Base-by-base conservation (phyloP, 2,113 vertebrate genomes). In the Petroica traversi region DNA sequence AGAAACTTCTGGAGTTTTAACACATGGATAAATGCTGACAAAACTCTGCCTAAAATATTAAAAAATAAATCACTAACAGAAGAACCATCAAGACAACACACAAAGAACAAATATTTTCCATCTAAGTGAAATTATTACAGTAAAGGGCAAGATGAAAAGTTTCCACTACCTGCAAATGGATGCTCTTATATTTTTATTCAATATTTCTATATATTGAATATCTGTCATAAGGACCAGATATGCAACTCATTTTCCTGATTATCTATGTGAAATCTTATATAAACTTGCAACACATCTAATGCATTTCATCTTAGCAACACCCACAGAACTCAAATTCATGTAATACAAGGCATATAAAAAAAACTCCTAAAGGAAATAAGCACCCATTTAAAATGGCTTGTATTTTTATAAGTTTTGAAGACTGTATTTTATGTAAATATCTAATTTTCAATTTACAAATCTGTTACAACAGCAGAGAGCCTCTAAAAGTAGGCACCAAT, bases 381-480 rank as follows among this genome's bases (percentile, higher is more conserved):
- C 1, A 54, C 3, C 12, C 19, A 58, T 58, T 79, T 58, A 0
- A 48, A 62, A 49, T 7, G 0, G 10, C 24, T 58, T 54, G 6
- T 17, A 12, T 38, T 72, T 20, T 63, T 24, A 31, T 19, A 5
- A 15, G 22, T 83, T 43, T 74, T 58, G 12, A 11, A 69, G 41
- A 52, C 8, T 34, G 9, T 5, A 23, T 55, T 77, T 85, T 59
- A 41, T 25, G 40, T 16, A 66, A 36, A 4, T 34, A 54, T 8
- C 31, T 62, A 33, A 58, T 14, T 48, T 9, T 4, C 18, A 7
- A 52, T 57, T 66, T 75, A 71, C 5, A 52, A 55, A 69, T 12
- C 19, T 6, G 3, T 33, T 57, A 43, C 20, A 74, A 40, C 10
- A 46, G 12, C 66, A 75, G 66, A 51, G 13, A 91, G 19, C 5